Percentiles rank a stretch among this genome's conserved stretches.
Conservation (phyloP, 92 coral and sea anemone species). For the Epizoanthus illoricatus region DNA sequence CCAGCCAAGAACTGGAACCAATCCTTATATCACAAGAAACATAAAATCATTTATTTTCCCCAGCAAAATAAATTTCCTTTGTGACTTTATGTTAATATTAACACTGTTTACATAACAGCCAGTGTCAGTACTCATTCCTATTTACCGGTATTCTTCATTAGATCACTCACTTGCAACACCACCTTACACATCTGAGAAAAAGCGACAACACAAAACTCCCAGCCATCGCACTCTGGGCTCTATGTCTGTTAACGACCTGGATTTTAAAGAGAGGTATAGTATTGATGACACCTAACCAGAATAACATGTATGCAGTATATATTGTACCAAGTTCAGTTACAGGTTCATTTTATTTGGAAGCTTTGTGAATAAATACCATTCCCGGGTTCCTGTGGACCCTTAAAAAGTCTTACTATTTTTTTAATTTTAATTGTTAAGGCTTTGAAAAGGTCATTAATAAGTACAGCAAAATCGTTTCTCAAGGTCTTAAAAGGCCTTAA, state of each 20-base stretch:
- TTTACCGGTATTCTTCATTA: conserved; percentile 45
- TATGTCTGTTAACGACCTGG: conserved; percentile 69
- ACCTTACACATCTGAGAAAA: conserved; percentile 64
- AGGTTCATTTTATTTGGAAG: not conserved
- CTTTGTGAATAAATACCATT: too few relatives aligned
- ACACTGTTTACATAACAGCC: not conserved
- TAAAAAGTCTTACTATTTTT: too few relatives aligned
- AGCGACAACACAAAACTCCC: conserved; percentile 56
- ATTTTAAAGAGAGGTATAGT: conserved; percentile 77
- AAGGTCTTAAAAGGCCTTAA: too few relatives aligned
- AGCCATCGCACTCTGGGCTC: conserved; percentile 58
- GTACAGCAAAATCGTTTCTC: too few relatives aligned
- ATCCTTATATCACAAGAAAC: too few relatives aligned
- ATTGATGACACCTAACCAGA: not conserved
- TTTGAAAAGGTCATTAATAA: too few relatives aligned
- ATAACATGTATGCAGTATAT: not conserved
- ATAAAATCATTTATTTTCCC: too few relatives aligned
- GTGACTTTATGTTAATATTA: not conserved
- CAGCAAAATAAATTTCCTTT: too few relatives aligned
- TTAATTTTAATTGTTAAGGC: too few relatives aligned
- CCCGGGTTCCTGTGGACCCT: too few relatives aligned
- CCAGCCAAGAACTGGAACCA: too few relatives aligned
- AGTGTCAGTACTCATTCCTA: not conserved
- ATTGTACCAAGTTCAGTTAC: not conserved
- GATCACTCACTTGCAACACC: conserved; percentile 40